phyloP scores from a whole-genome alignment of 2,113 vertebrate genomes.

The Dermatemys mawii region DNA sequence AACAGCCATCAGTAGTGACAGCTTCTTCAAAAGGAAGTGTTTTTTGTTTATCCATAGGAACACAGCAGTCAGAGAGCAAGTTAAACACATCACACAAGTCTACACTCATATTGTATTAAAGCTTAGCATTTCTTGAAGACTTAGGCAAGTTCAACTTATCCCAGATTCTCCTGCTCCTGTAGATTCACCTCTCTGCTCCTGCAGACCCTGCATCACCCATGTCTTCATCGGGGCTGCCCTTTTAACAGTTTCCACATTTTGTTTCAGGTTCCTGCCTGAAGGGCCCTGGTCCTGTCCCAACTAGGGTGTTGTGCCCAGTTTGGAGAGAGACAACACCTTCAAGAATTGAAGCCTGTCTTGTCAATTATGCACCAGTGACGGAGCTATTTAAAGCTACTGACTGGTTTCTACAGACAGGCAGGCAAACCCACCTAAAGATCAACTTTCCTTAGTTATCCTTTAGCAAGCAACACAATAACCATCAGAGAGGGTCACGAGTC shows the following conservation, averaged over 20 bases:
- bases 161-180: too few relatives aligned
- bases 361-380: too few relatives aligned
- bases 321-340: too few relatives aligned
- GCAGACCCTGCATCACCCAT: too few relatives aligned
- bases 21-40: conserved; percentile 6
- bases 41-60: conserved; percentile 12
- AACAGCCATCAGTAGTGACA: conserved; percentile 1
- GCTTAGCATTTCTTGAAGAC: too few relatives aligned
- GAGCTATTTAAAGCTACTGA: neutral
- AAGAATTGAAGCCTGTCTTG: too few relatives aligned
- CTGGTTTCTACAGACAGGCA: fast-evolving
- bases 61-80: neutral
- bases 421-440: neutral
- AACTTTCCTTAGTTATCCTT: neutral
- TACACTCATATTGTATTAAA: neutral
- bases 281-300: neutral
- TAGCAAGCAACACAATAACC: neutral
- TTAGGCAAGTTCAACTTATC: too few relatives aligned
- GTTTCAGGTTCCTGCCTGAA: too few relatives aligned
- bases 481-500: neutral
- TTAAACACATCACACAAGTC: neutral
- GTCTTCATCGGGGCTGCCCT: too few relatives aligned
- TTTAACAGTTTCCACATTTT: too few relatives aligned
- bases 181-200: too few relatives aligned
- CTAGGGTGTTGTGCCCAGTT: neutral